Evolutionary conservation across 1,140 invertebrate species (phyloP).

Genomic region (Sarcophaga bullata): DNA sequence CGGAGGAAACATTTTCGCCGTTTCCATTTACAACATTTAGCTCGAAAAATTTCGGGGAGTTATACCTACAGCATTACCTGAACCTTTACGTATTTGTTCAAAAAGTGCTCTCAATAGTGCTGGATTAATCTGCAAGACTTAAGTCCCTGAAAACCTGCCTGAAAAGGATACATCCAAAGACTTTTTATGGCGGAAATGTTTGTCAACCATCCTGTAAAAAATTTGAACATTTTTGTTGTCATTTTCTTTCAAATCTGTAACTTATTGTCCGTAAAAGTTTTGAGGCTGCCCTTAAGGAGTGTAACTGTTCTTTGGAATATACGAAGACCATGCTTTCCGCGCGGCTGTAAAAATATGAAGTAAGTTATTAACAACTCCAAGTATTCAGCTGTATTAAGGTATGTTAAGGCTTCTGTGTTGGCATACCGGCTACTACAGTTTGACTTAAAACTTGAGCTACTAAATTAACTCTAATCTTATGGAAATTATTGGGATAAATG

Average conservation of each 20-base stretch:
- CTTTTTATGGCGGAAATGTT: not conserved
- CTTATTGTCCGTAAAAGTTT: not conserved
- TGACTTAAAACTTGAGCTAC: not conserved
- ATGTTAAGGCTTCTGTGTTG: not conserved
- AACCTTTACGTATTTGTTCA: constrained; percentile 18
- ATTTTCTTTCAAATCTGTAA: too few species aligned
- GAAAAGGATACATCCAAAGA: not conserved
- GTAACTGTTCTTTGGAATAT: not conserved
- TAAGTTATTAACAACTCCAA: not conserved
- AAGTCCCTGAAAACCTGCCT: not conserved
- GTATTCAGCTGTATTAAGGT: not conserved
- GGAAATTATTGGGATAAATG: not conserved
- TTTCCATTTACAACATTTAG: constrained; percentile 25
- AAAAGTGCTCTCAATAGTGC: constrained; percentile 11
- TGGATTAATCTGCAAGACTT: not conserved
- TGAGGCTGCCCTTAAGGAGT: not conserved
- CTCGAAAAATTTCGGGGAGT: constrained; percentile 12
- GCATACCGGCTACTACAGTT: not conserved
- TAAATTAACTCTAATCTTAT: not conserved
- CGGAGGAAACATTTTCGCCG: not conserved
- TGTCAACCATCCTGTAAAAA: not conserved
- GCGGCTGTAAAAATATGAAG: not conserved
- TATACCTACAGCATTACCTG: not conserved
- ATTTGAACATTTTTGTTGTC: not conserved
- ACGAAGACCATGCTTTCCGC: not conserved